Base-by-base conservation (phyloP, 2,888 invertebrate species). In the Synergus umbraculus region DNA sequence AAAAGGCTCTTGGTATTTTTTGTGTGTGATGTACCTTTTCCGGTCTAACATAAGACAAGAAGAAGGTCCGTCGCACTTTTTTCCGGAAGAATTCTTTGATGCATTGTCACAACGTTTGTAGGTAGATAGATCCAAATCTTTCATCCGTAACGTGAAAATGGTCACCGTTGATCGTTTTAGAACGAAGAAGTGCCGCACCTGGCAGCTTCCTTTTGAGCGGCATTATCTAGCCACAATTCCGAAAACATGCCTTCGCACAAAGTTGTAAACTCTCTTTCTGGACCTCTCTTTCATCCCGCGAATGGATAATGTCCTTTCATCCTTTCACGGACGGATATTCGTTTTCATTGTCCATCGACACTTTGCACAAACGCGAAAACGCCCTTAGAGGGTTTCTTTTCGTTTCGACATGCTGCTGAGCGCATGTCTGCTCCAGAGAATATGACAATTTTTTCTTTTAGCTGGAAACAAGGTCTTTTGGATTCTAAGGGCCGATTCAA, bases 241-340 rank as follows among this genome's bases (percentile, higher is more conserved):
- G 86, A 86, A 88, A 89, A 88, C 89, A 87, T 89, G 88, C 86
- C 88, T 88, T 87, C 84, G 85, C 87, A 84, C 87, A 86, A 85
- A 88, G 86, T 88, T 85, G 85, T 86, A 86, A 85, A 83, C 86
- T 87, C 85, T 86, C 79, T 84, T 86, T 85, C 85, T 85, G 82
- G 83, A 76, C 82, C 79, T 83, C 82, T 81, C 85, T 87, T 88
- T 85, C 77, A 64, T 84, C 81, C 80, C 77, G 73, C 77, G 82
- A 85, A 87, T 82, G 80, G 84, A 89, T 87, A 88, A 88, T 88
- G 87, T 88, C 83, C 87, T 85, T 89, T 89, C 86, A 88, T 88
- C 86, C 87, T 83, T 87, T 85, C 85, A 84, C 84, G 86, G 83
- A 85, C 85, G 85, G 84, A 86, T 86, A 82, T 83, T 88, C 85